Percentiles rank a stretch among this genome's conserved stretches.
Conservation (phyloP, 1,140 invertebrate genomes). For the Colletes gigas region DNA sequence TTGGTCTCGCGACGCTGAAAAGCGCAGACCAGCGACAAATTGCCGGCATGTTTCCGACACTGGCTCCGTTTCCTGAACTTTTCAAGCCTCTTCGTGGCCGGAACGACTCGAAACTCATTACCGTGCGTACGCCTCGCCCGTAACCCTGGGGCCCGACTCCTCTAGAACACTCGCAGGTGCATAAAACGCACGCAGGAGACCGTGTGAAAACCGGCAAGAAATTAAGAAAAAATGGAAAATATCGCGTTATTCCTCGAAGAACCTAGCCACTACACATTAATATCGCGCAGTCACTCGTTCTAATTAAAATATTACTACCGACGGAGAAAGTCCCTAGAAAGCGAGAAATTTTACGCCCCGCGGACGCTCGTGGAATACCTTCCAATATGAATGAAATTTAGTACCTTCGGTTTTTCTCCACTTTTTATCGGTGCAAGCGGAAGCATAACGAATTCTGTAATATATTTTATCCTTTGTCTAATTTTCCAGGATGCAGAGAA, state of each 20-base stretch:
- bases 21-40: conserved; percentile 25
- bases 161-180: conserved; percentile 44
- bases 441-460: no score
- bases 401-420: no score
- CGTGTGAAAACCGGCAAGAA: conserved; percentile 24
- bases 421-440: no score
- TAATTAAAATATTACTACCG: conserved; percentile 44
- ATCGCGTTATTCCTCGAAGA: conserved; percentile 1
- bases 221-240: not conserved
- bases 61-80: not conserved
- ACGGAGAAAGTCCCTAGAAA: conserved; percentile 8
- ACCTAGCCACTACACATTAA: conserved; percentile 10
- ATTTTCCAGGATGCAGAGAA: no score
- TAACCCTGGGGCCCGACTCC: conserved; percentile 25
- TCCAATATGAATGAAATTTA: no score
- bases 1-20: conserved; percentile 4
- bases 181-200: conserved; percentile 26
- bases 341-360: conserved; percentile 2
- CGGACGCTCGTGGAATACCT: not conserved
- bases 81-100: conserved; percentile 32
- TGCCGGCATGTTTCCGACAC: conserved; percentile 30
- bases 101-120: conserved; percentile 51
- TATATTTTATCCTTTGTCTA: no score
- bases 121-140: conserved; percentile 9
- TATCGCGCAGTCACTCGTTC: conserved; percentile 7